Evolutionary conservation across 1,140 invertebrate species (phyloP).

Genomic region (Armadillidium nasatum): DNA sequence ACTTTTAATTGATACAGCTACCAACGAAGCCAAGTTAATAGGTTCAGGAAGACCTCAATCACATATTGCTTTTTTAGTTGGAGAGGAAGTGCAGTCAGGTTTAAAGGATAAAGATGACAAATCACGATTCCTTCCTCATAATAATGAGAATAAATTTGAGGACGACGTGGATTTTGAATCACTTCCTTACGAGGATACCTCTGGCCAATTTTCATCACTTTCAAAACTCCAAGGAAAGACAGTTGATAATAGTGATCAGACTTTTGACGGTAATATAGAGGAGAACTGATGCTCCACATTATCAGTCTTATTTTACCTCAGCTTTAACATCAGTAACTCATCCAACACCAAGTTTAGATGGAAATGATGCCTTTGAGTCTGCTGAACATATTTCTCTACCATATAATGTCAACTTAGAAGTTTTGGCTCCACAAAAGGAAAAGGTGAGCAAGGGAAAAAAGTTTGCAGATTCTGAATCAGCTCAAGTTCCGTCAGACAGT

Average conservation of each 20-base stretch:
- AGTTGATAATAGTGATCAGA: slow-evolving; percentile 9
- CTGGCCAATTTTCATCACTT: slow-evolving; percentile 1
- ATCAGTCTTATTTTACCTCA: slow-evolving; percentile 24
- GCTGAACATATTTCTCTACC: slow-evolving; percentile 20
- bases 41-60: neutral
- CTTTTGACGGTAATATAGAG: slow-evolving; percentile 1
- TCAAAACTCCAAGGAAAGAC: slow-evolving; percentile 11
- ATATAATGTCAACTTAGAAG: slow-evolving; percentile 19
- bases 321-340: slow-evolving; percentile 20
- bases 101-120: neutral
- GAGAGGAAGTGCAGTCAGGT: neutral
- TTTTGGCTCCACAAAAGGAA: neutral
- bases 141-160: neutral
- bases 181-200: slow-evolving; percentile 22
- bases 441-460: neutral
- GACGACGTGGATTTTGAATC: slow-evolving; percentile 26
- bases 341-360: slow-evolving; percentile 4
- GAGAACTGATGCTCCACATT: slow-evolving; percentile 16
- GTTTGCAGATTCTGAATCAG: neutral
- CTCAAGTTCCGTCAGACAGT: neutral
- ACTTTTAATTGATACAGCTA: slow-evolving; percentile 20
- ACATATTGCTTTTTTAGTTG: neutral
- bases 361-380: slow-evolving; percentile 10
- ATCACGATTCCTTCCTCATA: neutral
- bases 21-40: neutral